A percentile compares a stretch with the other conserved stretches of the same genome.
phyloP scores from a whole-genome alignment of 2,888 invertebrate species.

The Trachelus tabidus region DNA sequence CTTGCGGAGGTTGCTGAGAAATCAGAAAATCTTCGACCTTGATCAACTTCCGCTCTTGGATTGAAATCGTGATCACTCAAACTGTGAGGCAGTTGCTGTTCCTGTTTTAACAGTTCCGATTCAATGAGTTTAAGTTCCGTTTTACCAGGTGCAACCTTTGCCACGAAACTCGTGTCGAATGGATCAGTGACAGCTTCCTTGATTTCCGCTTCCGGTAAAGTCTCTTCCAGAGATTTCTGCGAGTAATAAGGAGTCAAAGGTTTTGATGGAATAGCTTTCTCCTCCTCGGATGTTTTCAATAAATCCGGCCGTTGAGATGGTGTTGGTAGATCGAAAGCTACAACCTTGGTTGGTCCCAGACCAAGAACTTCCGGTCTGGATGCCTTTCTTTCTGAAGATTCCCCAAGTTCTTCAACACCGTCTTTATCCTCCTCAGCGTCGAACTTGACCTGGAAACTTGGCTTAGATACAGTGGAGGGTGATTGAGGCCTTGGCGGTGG shows the following conservation, averaged over 20 bases:
- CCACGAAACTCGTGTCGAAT: slow-evolving; percentile 75
- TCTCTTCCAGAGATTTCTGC: slow-evolving; percentile 68
- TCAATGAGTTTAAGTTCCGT: slow-evolving; percentile 71
- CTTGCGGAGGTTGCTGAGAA: slow-evolving; percentile 37
- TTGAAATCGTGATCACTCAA: slow-evolving; percentile 76
- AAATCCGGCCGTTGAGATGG: slow-evolving; percentile 68
- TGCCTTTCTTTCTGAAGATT: slow-evolving; percentile 62
- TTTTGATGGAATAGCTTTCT: slow-evolving; percentile 71
- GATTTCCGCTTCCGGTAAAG: slow-evolving; percentile 70
- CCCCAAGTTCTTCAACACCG: slow-evolving; percentile 9
- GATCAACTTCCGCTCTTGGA: slow-evolving; percentile 64
- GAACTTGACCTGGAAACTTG: slow-evolving; percentile 35
- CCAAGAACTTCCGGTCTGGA: slow-evolving; percentile 74
- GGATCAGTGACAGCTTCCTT: slow-evolving; percentile 70
- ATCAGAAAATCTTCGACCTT: slow-evolving; percentile 70
- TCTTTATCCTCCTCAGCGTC: slow-evolving; percentile 20
- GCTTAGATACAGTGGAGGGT: slow-evolving; percentile 13
- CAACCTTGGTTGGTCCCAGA: slow-evolving; percentile 62
- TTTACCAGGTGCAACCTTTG: slow-evolving; percentile 69
- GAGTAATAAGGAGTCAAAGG: slow-evolving; percentile 87
- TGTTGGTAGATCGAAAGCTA: slow-evolving; percentile 73
- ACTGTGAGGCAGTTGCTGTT: slow-evolving; percentile 63
- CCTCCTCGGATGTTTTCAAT: slow-evolving; percentile 71
- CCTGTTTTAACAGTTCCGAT: slow-evolving; percentile 65
- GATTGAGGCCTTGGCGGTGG: slow-evolving; percentile 36